Percentiles rank a stretch among this genome's conserved stretches.
These are phyloP conservation scores for Gopherus flavomarginatus DNA, from an alignment of 2,113 vertebrate species.

Conservation along the genomic window DNA sequence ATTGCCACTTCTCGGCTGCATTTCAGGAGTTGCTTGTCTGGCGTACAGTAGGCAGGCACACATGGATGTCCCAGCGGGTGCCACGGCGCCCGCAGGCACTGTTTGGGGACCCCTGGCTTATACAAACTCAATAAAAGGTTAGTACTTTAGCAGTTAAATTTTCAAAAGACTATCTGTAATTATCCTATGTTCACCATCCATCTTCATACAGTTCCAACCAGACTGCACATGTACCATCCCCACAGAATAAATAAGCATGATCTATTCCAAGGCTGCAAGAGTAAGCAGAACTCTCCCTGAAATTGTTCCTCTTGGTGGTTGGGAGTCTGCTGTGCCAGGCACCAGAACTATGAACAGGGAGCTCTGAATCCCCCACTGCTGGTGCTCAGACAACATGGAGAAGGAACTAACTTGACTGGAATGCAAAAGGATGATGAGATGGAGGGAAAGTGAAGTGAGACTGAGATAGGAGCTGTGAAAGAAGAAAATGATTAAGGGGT, in stretches of 20 bases:
- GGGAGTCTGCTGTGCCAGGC: no score
- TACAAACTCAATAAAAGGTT: no score
- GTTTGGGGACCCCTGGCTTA: no score
- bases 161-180: neutral
- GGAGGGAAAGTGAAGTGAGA: rapidly evolving
- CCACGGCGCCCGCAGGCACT: no score
- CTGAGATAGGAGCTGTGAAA: neutral
- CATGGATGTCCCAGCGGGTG: no score
- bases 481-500: neutral
- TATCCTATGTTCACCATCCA: neutral
- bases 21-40: no score
- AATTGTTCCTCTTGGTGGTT: neutral
- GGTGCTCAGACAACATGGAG: neutral
- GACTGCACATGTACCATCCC: neutral
- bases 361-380: neutral
- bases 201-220: neutral
- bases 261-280: neutral
- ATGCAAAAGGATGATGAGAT: neutral
- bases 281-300: neutral
- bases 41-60: no score
- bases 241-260: neutral
- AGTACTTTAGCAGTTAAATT: neutral
- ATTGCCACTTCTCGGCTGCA: no score
- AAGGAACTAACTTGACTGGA: neutral
- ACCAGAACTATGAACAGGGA: neutral